Conservation (phyloP, 1,140 invertebrate species). For the Helicorthomorpha holstii region DNA sequence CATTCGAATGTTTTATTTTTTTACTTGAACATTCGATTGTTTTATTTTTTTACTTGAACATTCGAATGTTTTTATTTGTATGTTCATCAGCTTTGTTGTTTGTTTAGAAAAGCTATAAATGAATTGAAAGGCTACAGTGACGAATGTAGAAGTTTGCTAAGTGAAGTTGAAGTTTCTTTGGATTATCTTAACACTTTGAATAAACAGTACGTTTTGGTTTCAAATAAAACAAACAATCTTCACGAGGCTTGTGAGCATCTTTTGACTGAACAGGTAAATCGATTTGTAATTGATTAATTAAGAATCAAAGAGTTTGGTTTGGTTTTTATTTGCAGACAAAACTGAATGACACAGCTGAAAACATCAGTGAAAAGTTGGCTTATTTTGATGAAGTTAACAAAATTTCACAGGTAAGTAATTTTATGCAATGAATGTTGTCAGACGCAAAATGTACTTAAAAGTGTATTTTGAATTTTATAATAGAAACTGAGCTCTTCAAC, state of each 20-base stretch:
- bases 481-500: constrained; percentile 54
- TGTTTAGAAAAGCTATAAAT: constrained; percentile 38
- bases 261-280: constrained; percentile 53
- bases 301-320: constrained; percentile 8
- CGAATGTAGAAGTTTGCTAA: constrained; percentile 50
- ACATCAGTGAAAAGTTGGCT: constrained; percentile 57
- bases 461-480: constrained; percentile 5
- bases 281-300: background rate
- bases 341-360: constrained; percentile 55
- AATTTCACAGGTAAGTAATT: constrained; percentile 40
- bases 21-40: background rate
- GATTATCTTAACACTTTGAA: constrained; percentile 49
- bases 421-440: too few species aligned
- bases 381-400: constrained; percentile 73
- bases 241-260: constrained; percentile 78
- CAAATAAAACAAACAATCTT: constrained; percentile 73
- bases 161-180: constrained; percentile 42
- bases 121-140: constrained; percentile 44
- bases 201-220: constrained; percentile 63
- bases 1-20: too few species aligned
- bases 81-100: background rate
- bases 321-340: constrained; percentile 34
- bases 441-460: background rate
- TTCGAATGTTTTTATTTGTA: background rate
- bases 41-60: background rate